Base-by-base conservation (phyloP, 2,888 invertebrate genomes). In the Auanema freiburgensis region DNA sequence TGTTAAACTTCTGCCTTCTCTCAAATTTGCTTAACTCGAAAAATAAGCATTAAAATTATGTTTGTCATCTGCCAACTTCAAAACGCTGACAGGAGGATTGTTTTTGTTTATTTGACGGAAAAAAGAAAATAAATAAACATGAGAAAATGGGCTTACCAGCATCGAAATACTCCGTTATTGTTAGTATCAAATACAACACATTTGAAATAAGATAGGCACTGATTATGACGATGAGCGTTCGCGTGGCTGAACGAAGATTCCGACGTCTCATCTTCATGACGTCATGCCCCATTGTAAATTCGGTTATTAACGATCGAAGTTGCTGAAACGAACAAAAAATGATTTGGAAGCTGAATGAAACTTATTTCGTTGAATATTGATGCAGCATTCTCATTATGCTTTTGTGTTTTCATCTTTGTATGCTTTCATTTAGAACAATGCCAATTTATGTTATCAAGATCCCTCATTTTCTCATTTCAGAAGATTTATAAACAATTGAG, bases 241-340 rank as follows among this genome's bases (percentile, higher is more conserved):
- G 53, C 8, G 81, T 81, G 0, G 81, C 81, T 46, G 73, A 65
- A 23, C 76, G 60, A 23, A 80, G 58, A 52, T 79, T 80, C 62
- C 74, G 63, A 41, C 72, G 57, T 24, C 81, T 63, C 11, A 81
- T 74, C 61, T 78, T 77, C 70, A 79, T 80, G 44, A 80, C 67
- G 60, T 82, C 82, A 42, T 77, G 73, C 1, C 82, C 82, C 68
- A 82, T 68, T 10, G 82, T 83, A 12, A 82, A 62, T 61, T 82
- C 76, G 2, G 81, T 81, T 42, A 82, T 83, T 55, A 82, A 58
- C 6, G 77, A 80, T 2, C 82, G 77, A 11, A 82, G 64, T 71
- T 82, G 79, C 69, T 81, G 73, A 14, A 74, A 59, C 21, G 33
- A n/a, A 4, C n/a, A 33, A 14, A 16, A 12, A 5, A n/a, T 21